Percentiles rank a stretch among this genome's conserved stretches.
phyloP scores from a whole-genome alignment of 2,113 vertebrate species.

The Labeo catla region DNA sequence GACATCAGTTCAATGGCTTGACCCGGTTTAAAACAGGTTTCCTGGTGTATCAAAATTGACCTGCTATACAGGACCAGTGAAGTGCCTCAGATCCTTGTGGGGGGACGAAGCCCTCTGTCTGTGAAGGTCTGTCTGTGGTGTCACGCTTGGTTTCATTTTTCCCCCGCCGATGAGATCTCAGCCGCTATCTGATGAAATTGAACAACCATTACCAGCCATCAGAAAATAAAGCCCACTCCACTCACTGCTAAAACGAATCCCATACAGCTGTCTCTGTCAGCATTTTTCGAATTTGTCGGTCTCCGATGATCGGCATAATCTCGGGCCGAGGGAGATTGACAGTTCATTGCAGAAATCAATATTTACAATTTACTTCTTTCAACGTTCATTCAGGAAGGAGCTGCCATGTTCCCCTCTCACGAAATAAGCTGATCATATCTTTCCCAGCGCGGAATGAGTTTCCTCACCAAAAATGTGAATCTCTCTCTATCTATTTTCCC shows the following conservation, averaged over 20 bases:
- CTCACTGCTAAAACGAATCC: conserved; percentile 86
- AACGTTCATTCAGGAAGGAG: conserved; percentile 95
- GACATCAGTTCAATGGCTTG: conserved; percentile 75
- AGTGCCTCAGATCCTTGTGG: conserved; percentile 3
- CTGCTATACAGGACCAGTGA: conserved; percentile 14
- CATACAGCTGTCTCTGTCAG: conserved; percentile 90
- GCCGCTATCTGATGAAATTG: conserved; percentile 94
- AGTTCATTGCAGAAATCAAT: conserved; percentile 99
- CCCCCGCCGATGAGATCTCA: conserved; percentile 87
- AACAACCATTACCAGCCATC: conserved; percentile 89
- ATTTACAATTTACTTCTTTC: conserved; percentile 99
- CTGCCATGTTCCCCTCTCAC: conserved; percentile 94
- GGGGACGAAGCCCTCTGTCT: conserved; percentile 71
- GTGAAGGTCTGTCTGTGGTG: conserved; percentile 83
- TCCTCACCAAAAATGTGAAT: conserved; percentile 95
- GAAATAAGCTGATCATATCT: conserved; percentile 99
- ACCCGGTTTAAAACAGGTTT: conserved; percentile 79
- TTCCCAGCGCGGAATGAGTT: conserved; percentile 92
- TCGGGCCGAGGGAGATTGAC: conserved; percentile 89
- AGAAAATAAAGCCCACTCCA: conserved; percentile 91
- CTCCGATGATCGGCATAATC: conserved; percentile 94
- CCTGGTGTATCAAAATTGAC: conserved; percentile 10
- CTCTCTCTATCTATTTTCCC: conserved; percentile 64
- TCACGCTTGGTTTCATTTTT: conserved; percentile 95
- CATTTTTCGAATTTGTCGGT: conserved; percentile 89